Evolutionary conservation across 2,888 invertebrate genomes (phyloP).

Genomic region (Andrena camellia): DNA sequence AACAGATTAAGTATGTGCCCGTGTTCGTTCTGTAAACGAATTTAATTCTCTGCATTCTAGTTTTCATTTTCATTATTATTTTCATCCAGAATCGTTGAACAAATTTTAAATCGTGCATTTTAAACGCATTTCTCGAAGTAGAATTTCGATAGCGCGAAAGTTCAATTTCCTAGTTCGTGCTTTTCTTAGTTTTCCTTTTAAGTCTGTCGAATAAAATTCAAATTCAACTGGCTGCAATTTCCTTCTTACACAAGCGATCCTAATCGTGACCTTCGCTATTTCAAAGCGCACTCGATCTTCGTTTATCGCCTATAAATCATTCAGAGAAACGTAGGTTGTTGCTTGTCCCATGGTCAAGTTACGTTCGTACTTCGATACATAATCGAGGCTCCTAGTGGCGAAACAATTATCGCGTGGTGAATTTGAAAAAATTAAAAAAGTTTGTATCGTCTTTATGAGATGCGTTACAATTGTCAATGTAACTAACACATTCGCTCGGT

Average conservation of each 20-base stretch:
- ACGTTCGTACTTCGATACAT: conserved; percentile 43
- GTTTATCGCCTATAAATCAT: conserved; percentile 49
- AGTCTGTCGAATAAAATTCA: not conserved
- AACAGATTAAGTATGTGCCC: too few species aligned
- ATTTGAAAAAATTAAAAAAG: conserved; percentile 19
- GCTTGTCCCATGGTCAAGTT: conserved; percentile 52
- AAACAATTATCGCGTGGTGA: conserved; percentile 32
- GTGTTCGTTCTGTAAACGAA: too few species aligned
- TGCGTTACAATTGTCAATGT: not conserved
- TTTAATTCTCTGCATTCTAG: too few species aligned
- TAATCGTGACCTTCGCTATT: conserved; percentile 22
- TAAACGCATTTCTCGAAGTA: too few species aligned
- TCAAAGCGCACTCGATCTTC: conserved; percentile 17
- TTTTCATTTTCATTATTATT: too few species aligned
- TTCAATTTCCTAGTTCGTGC: not conserved
- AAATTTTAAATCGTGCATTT: too few species aligned
- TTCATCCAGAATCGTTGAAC: too few species aligned
- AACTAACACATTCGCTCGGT: too few species aligned
- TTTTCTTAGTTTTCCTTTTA: not conserved
- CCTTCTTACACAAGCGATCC: conserved; percentile 32
- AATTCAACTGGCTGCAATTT: conserved; percentile 13
- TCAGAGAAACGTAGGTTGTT: conserved; percentile 47
- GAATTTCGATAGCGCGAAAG: not conserved
- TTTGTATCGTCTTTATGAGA: conserved; percentile 3
- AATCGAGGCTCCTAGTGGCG: conserved; percentile 37